Conservation (phyloP, 1,140 invertebrate species). For the Calliopsis andreniformis region DNA sequence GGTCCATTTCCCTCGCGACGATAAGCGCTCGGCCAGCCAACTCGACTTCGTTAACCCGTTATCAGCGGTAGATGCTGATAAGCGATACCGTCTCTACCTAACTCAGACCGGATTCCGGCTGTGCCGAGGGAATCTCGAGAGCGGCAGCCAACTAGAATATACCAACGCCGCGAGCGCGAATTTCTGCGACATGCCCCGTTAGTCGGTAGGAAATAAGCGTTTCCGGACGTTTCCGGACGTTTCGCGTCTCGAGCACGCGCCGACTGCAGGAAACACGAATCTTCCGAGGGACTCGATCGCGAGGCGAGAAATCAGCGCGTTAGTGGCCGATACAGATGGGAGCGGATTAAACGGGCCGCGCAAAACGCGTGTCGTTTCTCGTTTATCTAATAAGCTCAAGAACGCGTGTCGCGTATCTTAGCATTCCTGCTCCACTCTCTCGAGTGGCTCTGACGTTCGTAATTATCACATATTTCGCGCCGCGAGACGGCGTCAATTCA, state of each 20-base stretch:
- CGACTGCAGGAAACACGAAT: too few species aligned
- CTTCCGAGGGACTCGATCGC: too few species aligned
- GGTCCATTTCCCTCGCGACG: conserved; percentile 58
- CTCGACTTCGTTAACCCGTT: conserved; percentile 59
- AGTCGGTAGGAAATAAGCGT: too few species aligned
- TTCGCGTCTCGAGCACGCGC: too few species aligned
- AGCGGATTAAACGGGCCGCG: neutral
- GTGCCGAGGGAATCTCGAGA: conserved; percentile 19
- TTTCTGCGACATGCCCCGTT: too few species aligned
- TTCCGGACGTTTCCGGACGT: too few species aligned
- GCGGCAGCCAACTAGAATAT: neutral
- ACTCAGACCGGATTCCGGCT: neutral
- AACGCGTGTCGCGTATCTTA: neutral
- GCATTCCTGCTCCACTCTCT: neutral
- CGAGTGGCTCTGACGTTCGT: neutral
- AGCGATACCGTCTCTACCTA: conserved; percentile 58
- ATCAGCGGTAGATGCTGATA: conserved; percentile 66
- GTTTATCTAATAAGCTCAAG: conserved; percentile 40
- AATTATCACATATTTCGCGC: neutral
- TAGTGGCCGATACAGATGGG: neutral
- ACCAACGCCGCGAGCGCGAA: too few species aligned
- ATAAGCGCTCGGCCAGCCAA: conserved; percentile 53
- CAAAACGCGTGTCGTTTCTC: conserved; percentile 30
- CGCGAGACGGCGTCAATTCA: neutral
- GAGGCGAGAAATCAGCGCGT: neutral